These are phyloP conservation scores for Platycnemis pennipes DNA, from an alignment of 2,888 invertebrate genomes.

Conservation along the genomic window DNA sequence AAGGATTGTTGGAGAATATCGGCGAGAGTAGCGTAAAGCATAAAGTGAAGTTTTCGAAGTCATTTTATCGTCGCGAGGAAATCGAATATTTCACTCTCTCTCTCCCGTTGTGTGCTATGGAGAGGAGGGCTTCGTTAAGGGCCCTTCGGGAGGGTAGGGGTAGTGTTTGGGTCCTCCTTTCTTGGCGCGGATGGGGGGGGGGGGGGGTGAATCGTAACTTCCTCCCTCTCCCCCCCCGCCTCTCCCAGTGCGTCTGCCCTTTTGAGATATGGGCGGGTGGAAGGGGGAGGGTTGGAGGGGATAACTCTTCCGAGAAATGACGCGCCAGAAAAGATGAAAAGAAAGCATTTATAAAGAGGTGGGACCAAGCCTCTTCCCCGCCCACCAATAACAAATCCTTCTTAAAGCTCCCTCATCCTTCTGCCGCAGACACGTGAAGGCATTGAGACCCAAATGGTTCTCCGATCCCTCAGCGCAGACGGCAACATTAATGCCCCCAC, in stretches of 20 bases:
- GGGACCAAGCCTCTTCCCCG: background rate
- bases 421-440: background rate
- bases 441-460: background rate
- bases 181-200: background rate
- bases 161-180: too few relatives aligned
- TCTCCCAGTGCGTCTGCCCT: background rate
- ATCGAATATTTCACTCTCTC: background rate
- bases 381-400: constrained; percentile 11
- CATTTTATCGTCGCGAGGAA: background rate
- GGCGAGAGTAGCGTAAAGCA: background rate
- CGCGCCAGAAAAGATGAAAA: constrained; percentile 25
- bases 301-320: constrained; percentile 35
- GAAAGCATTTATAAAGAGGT: constrained; percentile 7
- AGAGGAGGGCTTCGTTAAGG: background rate
- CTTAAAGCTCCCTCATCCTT: background rate
- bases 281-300: background rate
- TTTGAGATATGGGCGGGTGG: background rate
- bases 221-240: background rate
- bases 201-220: background rate
- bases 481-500: background rate
- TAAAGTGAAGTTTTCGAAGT: background rate
- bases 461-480: background rate
- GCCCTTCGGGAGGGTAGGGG: background rate
- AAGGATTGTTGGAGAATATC: too few relatives aligned
- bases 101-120: background rate